Base-by-base conservation (phyloP, 2,113 vertebrate genomes). In the Taurulus bubalis region DNA sequence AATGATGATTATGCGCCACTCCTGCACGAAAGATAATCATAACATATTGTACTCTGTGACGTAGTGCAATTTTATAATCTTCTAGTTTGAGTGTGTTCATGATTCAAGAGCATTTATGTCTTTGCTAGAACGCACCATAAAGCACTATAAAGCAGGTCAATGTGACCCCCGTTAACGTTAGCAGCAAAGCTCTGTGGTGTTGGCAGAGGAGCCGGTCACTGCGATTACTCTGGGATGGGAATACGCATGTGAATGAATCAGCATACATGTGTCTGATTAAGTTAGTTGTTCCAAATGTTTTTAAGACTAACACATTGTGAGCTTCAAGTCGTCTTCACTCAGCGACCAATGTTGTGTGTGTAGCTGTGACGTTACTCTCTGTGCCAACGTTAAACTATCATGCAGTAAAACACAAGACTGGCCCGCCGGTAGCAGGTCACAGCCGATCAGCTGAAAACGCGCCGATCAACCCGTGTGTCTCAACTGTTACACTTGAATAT, bases 1-100 rank as follows among this genome's bases (percentile, higher is more conserved):
- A 24, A 60, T 38, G 24, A 65, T 65, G 26, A 8, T 42, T 59
- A 16, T 34, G 18, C 22, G 51, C 49, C 3, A 1, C 40, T 59
- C n/a, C 15, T 36, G 38, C 56, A 30, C 6, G 20, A 32, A 16
- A 55, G 26, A 55, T 64, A 40, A 60, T 71, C 38, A n/a, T 30
- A 65, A 71, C 36, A 75, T 77, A 40, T 18, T 68, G 15, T 8
- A 20, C 60, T 59, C n/a, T 51, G 60, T 47, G 30, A 67, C 42
- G 53, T 18, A 28, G 30, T 22, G 51, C 36, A 15, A 51, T 67
- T 74, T 62, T n/a, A 24, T 62, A 55, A 83, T 60, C n/a, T 30
- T 65, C 32, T 40, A 47, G 6, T 64, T 63, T 45, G 22, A 62
- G 40, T 42, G 53, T 16, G 60, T 51, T 60, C 9, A 42, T 0